These are phyloP conservation scores for Nothocercus nigrocapillus DNA, from an alignment of 2,113 vertebrate genomes.

Conservation along the genomic window DNA sequence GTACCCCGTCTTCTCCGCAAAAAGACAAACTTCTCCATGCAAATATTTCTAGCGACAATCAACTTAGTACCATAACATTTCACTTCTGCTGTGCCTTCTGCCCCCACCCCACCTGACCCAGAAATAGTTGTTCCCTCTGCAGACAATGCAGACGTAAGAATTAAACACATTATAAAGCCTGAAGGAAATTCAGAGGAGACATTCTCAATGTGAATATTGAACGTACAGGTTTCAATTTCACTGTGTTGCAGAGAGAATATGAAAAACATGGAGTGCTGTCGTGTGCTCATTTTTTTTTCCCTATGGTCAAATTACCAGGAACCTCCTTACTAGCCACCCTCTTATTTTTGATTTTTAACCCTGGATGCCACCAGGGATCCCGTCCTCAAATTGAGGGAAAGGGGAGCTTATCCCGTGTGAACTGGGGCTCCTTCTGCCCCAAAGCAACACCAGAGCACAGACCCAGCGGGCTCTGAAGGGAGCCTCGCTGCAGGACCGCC, in stretches of 20 bases:
- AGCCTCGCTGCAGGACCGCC: too few relatives aligned
- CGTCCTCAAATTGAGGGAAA: background rate
- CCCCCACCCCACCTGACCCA: background rate
- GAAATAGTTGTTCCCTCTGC: background rate
- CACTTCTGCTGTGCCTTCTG: background rate
- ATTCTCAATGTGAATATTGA: background rate
- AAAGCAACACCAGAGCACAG: background rate
- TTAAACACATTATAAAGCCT: background rate
- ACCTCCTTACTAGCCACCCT: background rate
- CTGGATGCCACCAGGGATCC: rapidly evolving
- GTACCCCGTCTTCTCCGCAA: background rate
- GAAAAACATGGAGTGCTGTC: background rate
- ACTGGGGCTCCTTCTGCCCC: background rate
- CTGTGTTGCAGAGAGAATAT: rapidly evolving
- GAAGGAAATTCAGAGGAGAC: background rate
- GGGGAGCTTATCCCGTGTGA: background rate
- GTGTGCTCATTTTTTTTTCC: rapidly evolving
- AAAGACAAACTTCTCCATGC: too few relatives aligned
- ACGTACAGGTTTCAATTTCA: background rate
- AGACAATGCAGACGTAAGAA: background rate
- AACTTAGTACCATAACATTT: background rate
- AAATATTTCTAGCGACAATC: background rate
- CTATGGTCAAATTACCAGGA: background rate
- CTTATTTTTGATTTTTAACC: background rate
- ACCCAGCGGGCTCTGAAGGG: too few relatives aligned